Percentiles rank a stretch among this genome's conserved stretches.
phyloP scores from a whole-genome alignment of 2,888 invertebrate genomes.

The Eustalomyia histrio region DNA sequence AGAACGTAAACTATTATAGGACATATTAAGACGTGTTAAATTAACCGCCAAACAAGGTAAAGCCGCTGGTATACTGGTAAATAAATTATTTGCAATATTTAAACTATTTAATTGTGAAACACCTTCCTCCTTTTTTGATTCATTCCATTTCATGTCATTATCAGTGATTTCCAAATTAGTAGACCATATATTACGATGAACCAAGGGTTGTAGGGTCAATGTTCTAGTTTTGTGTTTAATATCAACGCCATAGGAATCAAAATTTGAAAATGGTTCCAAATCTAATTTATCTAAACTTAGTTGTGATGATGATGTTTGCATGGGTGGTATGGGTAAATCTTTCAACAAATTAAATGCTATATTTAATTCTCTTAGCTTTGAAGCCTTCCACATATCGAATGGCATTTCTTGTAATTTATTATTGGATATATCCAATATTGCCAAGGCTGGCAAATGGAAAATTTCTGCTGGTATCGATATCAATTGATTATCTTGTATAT shows the following conservation, averaged over 20 bases:
- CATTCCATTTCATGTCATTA: conserved; percentile 83
- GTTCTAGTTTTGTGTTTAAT: conserved; percentile 71
- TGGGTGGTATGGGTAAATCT: conserved; percentile 83
- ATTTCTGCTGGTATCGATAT: conserved; percentile 89
- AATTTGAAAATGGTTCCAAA: conserved; percentile 73
- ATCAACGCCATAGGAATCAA: conserved; percentile 66
- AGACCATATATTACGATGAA: conserved; percentile 89
- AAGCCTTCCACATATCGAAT: conserved; percentile 91
- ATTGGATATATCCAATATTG: conserved; percentile 94
- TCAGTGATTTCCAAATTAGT: conserved; percentile 84
- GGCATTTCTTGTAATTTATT: conserved; percentile 93
- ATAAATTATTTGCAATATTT: conserved; percentile 94
- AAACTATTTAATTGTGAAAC: conserved; percentile 85
- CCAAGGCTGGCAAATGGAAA: conserved; percentile 88
- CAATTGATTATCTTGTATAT: conserved; percentile 94
- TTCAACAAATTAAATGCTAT: conserved; percentile 92
- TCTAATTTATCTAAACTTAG: conserved; percentile 75
- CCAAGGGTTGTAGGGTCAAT: conserved; percentile 80
- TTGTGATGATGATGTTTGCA: conserved; percentile 76
- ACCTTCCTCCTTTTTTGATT: conserved; percentile 80
- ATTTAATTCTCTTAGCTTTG: conserved; percentile 92
- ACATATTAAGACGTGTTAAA: conserved; percentile 92
- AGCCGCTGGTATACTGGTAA: conserved; percentile 91
- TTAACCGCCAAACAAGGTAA: conserved; percentile 94
- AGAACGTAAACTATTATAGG: conserved; percentile 89